These are phyloP conservation scores for Tragelaphus buxtoni DNA, from an alignment of 2,113 vertebrate genomes.

Conservation along the genomic window DNA sequence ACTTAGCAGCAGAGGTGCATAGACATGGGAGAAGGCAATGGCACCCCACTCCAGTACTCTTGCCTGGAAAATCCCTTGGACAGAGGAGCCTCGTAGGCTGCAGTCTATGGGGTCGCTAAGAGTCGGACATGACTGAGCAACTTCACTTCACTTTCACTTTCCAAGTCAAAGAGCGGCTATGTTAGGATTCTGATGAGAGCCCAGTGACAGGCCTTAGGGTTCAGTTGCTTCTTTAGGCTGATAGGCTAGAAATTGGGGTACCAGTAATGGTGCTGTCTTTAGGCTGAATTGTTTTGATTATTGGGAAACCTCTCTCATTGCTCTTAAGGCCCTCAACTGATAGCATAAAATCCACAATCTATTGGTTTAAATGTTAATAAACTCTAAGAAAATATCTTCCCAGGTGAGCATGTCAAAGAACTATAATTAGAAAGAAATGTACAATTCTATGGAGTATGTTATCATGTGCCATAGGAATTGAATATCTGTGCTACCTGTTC, in stretches of 20 bases:
- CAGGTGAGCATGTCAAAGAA: background rate
- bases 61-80: no score
- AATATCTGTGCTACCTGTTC: background rate
- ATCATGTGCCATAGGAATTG: background rate
- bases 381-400: background rate
- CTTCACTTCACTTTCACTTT: background rate
- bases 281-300: background rate
- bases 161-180: background rate
- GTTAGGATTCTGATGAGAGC: background rate
- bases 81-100: no score
- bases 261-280: rapidly evolving
- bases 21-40: no score
- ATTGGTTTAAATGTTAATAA: background rate
- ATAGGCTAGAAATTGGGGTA: background rate
- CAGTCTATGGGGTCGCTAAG: no score
- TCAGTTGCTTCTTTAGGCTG: background rate
- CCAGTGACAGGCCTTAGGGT: background rate
- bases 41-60: no score
- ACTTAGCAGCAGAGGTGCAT: no score
- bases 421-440: background rate
- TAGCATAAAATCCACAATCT: background rate
- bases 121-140: no score
- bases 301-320: background rate
- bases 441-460: background rate
- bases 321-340: background rate